Conservation (phyloP, 2,888 invertebrate genomes). For the Oligia fasciuncula region DNA sequence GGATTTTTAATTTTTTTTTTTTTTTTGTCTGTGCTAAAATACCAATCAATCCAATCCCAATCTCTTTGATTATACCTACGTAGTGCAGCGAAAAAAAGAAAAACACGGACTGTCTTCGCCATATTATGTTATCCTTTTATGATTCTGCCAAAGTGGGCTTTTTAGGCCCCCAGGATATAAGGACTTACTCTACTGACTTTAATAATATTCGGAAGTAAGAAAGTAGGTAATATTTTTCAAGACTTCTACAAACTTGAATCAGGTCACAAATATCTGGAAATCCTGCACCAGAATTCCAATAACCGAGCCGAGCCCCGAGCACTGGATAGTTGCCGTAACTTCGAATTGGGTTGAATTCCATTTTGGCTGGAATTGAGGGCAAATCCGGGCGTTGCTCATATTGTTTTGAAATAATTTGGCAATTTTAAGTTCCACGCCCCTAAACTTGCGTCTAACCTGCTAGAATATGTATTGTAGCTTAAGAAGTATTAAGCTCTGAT, state of each 20-base stretch:
- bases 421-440: background rate
- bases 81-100: too few relatives aligned
- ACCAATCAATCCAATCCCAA: too few relatives aligned
- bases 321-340: slow-evolving; percentile 12
- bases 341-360: slow-evolving; percentile 26
- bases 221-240: background rate
- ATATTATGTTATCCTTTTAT: too few relatives aligned
- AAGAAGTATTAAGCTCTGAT: background rate
- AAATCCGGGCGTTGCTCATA: background rate
- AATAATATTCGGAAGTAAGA: background rate
- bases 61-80: too few relatives aligned
- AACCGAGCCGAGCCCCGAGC: background rate
- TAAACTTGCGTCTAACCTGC: background rate
- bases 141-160: too few relatives aligned
- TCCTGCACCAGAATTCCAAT: slow-evolving; percentile 6
- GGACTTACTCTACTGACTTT: background rate
- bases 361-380: background rate
- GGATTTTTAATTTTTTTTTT: too few relatives aligned
- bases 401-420: slow-evolving; percentile 3
- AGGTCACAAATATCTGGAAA: background rate
- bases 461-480: background rate
- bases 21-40: too few relatives aligned
- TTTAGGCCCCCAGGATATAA: too few relatives aligned
- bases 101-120: too few relatives aligned
- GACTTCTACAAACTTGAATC: background rate